These are phyloP conservation scores for Potamarius usumacintae DNA, from an alignment of 2,113 vertebrate species.

Conservation along the genomic window DNA sequence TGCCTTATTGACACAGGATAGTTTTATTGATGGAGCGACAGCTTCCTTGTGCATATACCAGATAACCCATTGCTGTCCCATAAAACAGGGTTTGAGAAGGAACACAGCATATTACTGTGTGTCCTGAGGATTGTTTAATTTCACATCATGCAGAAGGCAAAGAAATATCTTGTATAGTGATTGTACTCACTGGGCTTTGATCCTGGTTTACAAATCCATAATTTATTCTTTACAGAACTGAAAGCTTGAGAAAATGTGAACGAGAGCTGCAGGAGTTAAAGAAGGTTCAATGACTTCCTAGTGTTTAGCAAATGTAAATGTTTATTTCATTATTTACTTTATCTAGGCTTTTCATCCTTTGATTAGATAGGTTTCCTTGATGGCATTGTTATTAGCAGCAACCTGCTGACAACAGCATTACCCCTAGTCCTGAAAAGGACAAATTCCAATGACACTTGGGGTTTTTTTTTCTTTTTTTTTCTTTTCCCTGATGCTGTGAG, in stretches of 20 bases:
- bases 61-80: not conserved
- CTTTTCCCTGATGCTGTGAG: constrained; percentile 28
- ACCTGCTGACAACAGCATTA: constrained; percentile 38
- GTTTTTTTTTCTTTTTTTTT: not conserved
- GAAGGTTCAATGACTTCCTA: not conserved
- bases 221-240: constrained; percentile 6
- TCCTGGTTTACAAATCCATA: not conserved
- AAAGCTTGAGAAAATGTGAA: not conserved
- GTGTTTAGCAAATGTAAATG: not conserved
- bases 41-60: constrained; percentile 26
- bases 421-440: constrained; percentile 41
- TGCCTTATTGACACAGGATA: constrained; percentile 49
- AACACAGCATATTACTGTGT: not conserved
- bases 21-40: constrained; percentile 47
- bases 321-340: constrained; percentile 38
- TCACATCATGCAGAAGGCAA: not conserved
- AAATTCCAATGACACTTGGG: constrained; percentile 44
- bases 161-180: not conserved
- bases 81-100: constrained; percentile 1
- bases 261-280: not conserved
- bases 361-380: constrained; percentile 25
- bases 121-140: constrained; percentile 8
- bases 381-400: constrained; percentile 36
- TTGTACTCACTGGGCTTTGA: not conserved
- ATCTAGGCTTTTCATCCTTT: constrained; percentile 6